Evolutionary conservation across 2,797 vertebrate genomes (phyloP).

Genomic region (Falco berigora): DNA sequence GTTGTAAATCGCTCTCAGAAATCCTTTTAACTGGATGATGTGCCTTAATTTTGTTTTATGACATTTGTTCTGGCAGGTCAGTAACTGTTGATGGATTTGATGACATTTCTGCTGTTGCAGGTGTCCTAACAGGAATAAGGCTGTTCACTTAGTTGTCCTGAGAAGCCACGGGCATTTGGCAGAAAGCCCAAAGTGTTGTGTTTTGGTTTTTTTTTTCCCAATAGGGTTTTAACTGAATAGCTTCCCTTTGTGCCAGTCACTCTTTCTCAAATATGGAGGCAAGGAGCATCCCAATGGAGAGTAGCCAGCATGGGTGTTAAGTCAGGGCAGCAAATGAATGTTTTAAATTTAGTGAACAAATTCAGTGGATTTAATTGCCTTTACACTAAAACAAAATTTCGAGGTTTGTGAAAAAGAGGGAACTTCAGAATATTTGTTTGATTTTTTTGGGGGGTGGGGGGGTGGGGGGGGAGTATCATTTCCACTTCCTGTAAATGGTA

Average conservation of each 20-base stretch:
- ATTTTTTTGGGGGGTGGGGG: too few species aligned
- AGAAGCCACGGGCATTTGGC: background rate
- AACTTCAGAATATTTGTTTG: background rate
- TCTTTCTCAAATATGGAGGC: background rate
- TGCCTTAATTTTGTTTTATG: constrained; percentile 19
- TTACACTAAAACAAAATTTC: background rate
- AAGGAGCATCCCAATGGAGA: background rate
- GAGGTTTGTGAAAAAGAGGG: background rate
- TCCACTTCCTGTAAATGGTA: background rate
- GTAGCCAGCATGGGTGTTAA: background rate
- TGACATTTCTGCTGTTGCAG: constrained; percentile 29
- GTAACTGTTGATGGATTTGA: constrained; percentile 5
- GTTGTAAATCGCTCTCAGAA: constrained; percentile 21
- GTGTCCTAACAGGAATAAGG: constrained; percentile 17
- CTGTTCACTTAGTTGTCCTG: constrained; percentile 19
- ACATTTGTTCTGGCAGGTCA: background rate
- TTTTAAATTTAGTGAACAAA: background rate
- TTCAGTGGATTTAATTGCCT: background rate
- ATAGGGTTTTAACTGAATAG: background rate
- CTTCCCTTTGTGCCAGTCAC: background rate
- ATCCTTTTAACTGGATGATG: constrained; percentile 7
- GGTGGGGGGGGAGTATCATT: background rate
- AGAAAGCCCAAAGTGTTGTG: background rate
- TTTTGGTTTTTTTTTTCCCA: background rate
- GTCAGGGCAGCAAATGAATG: background rate